Evolutionary conservation across 1,140 invertebrate species (phyloP).

Genomic region (Musca vetustissima): DNA sequence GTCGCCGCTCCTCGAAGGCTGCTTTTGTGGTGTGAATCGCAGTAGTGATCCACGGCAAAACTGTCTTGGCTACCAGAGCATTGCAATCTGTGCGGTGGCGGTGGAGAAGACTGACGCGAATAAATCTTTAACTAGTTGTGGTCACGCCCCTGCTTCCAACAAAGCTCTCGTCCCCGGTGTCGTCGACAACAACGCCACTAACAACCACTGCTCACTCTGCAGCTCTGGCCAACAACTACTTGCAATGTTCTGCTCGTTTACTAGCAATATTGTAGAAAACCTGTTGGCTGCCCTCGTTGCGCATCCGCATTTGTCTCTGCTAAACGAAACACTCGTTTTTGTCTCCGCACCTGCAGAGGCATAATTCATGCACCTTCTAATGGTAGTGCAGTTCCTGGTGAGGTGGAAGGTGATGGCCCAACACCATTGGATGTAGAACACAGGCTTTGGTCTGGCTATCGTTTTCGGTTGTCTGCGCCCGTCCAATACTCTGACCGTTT

Average conservation of each 20-base stretch:
- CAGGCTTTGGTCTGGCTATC: too few relatives aligned
- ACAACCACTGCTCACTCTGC: neutral
- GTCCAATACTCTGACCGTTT: too few relatives aligned
- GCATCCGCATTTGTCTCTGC: neutral
- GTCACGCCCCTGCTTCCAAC: conserved; percentile 1
- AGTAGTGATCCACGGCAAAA: conserved; percentile 57
- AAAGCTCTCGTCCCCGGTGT: neutral
- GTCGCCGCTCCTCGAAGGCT: conserved; percentile 31
- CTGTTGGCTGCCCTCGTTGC: neutral
- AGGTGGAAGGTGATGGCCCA: too few relatives aligned
- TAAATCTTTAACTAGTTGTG: conserved; percentile 50
- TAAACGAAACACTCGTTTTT: neutral
- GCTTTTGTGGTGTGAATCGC: conserved; percentile 47
- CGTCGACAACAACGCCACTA: neutral
- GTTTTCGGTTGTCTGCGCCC: too few relatives aligned
- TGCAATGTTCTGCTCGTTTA: neutral
- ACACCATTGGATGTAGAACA: too few relatives aligned
- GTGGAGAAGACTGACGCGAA: conserved; percentile 54
- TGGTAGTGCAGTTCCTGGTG: too few relatives aligned
- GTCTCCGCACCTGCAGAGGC: neutral
- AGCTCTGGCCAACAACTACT: neutral
- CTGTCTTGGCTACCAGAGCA: conserved; percentile 58
- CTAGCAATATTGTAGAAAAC: neutral
- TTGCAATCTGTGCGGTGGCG: conserved; percentile 56
- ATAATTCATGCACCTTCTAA: too few relatives aligned